Evolutionary conservation across 2,113 vertebrate genomes (phyloP).

Genomic region (Pseudorasbora parva): DNA sequence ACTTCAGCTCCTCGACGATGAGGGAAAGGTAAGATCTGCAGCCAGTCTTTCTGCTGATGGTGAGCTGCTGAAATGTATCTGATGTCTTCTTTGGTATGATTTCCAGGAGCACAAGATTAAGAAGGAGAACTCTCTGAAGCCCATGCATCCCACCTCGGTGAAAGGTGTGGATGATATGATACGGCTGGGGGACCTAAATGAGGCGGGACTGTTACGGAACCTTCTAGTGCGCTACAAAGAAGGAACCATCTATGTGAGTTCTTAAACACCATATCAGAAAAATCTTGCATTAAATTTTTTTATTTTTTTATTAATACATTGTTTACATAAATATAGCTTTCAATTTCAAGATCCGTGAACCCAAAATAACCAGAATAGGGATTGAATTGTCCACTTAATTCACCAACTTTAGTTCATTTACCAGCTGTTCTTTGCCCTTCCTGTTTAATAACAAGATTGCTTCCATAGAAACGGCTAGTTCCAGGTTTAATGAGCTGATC

Average conservation of each 20-base stretch:
- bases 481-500: constrained; percentile 55
- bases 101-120: constrained; percentile 87
- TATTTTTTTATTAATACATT: neutral
- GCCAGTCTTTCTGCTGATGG: neutral
- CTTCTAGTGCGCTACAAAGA: constrained; percentile 91
- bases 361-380: neutral
- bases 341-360: neutral
- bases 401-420: neutral
- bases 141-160: constrained; percentile 90
- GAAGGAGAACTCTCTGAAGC: constrained; percentile 70
- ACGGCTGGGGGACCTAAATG: constrained; percentile 87
- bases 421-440: constrained; percentile 65
- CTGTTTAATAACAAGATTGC: constrained; percentile 61
- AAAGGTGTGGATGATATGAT: constrained; percentile 97
- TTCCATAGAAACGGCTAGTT: constrained; percentile 67
- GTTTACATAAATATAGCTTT: neutral
- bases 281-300: neutral
- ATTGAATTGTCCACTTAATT: constrained; percentile 27
- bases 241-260: constrained; percentile 91
- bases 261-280: neutral
- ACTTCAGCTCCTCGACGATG: constrained; percentile 88
- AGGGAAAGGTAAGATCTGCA: constrained; percentile 86
- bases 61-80: neutral
- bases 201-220: constrained; percentile 93
- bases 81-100: constrained; percentile 16